Conservation (phyloP, 1,140 invertebrate genomes). For the Lordiphosa mommai region DNA sequence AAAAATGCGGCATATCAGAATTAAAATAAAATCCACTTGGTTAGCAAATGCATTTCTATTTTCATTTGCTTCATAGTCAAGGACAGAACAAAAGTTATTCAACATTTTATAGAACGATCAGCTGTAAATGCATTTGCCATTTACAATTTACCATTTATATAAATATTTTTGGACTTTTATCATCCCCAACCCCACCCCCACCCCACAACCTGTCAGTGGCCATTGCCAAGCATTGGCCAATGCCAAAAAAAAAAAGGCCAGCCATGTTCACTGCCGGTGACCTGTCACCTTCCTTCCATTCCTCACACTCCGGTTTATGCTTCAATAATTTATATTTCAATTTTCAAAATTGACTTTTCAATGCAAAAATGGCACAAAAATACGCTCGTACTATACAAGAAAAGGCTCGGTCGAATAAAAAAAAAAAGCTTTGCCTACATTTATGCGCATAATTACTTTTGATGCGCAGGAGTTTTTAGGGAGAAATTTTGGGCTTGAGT, state of each 20-base stretch:
- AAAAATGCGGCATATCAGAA: no score
- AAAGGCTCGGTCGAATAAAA: neutral
- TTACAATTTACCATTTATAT: constrained; percentile 19
- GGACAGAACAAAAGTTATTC: neutral
- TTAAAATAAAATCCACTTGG: no score
- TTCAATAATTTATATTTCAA: constrained; percentile 70
- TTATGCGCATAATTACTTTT: constrained; percentile 54
- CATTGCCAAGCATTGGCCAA: constrained; percentile 1
- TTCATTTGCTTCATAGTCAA: no score
- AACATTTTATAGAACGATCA: neutral
- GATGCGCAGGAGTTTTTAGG: constrained; percentile 2
- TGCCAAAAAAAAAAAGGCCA: no score
- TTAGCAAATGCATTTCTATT: neutral
- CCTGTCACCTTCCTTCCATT: neutral
- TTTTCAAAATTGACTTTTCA: constrained; percentile 56
- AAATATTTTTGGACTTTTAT: constrained; percentile 32
- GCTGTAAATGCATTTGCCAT: constrained; percentile 33
- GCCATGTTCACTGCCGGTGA: neutral
- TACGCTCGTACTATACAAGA: neutral
- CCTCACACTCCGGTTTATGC: constrained; percentile 27
- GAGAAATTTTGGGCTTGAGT: constrained; percentile 12
- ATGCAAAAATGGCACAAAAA: constrained; percentile 22
- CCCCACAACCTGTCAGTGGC: constrained; percentile 16
- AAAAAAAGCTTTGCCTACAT: constrained; percentile 43
- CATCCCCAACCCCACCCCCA: neutral